Percentiles rank a stretch among this genome's conserved stretches.
Conservation (phyloP, 2,888 invertebrate genomes). For the Argyresthia albistria region DNA sequence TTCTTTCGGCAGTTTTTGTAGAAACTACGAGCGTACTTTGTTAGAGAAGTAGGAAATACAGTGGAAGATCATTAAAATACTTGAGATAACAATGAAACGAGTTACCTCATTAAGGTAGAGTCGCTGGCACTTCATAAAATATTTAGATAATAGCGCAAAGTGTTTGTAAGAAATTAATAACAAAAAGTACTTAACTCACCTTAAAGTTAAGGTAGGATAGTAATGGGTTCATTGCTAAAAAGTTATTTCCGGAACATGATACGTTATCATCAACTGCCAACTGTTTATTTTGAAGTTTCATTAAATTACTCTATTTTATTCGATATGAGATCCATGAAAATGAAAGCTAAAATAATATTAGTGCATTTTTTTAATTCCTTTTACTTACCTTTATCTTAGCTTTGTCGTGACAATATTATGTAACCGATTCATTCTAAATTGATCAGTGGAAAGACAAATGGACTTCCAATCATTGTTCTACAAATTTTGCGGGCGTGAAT, state of each 20-base stretch:
- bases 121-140: neutral
- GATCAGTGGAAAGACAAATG: slow-evolving; percentile 45
- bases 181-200: neutral
- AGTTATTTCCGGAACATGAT: too few relatives aligned
- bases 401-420: neutral
- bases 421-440: slow-evolving; percentile 20
- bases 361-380: too few relatives aligned
- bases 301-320: too few relatives aligned
- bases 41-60: neutral
- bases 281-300: too few relatives aligned
- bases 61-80: neutral
- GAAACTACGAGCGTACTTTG: neutral
- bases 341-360: too few relatives aligned
- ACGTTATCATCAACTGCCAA: too few relatives aligned
- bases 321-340: too few relatives aligned
- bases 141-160: neutral
- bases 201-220: too few relatives aligned
- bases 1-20: too few relatives aligned
- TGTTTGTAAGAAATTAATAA: neutral
- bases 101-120: neutral
- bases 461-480: slow-evolving; percentile 44
- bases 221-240: too few relatives aligned
- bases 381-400: too few relatives aligned
- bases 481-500: slow-evolving; percentile 41
- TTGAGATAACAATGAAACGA: neutral